These are phyloP conservation scores for Hyperopisus bebe DNA, from an alignment of 2,113 vertebrate genomes.

Conservation along the genomic window DNA sequence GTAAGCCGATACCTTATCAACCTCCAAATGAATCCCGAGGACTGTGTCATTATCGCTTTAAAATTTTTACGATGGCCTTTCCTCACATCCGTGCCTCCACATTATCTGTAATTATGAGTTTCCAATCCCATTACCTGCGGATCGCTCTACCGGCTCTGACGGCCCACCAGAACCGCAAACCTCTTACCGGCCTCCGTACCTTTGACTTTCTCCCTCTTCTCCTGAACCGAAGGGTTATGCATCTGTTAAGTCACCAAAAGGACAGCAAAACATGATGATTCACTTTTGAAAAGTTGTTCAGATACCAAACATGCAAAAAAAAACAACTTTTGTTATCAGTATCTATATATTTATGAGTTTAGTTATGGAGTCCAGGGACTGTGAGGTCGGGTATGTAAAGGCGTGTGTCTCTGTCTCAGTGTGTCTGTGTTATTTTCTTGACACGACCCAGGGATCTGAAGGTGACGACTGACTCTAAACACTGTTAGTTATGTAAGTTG, in stretches of 20 bases:
- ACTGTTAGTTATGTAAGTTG: background rate
- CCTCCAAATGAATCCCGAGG: slow-evolving; percentile 27
- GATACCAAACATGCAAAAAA: background rate
- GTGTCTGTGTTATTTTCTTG: background rate
- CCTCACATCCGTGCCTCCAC: slow-evolving; percentile 19
- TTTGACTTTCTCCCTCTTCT: background rate
- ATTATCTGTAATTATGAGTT: slow-evolving; percentile 32
- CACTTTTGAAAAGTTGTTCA: background rate
- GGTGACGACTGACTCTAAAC: background rate
- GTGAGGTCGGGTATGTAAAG: background rate
- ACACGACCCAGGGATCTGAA: background rate
- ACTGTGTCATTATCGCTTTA: slow-evolving; percentile 29
- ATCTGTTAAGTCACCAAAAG: background rate
- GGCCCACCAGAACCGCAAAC: background rate
- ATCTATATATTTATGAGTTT: background rate
- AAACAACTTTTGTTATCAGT: background rate
- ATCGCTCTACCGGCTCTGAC: background rate
- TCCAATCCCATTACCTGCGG: slow-evolving; percentile 9
- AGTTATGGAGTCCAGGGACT: background rate
- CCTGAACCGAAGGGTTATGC: background rate
- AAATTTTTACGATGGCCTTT: slow-evolving; percentile 15
- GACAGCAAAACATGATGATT: background rate
- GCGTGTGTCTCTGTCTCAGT: background rate
- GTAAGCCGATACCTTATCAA: slow-evolving; percentile 21
- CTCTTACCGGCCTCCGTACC: background rate